Evolutionary conservation across 2,888 invertebrate genomes (phyloP).

Genomic region (Apamea crenata): DNA sequence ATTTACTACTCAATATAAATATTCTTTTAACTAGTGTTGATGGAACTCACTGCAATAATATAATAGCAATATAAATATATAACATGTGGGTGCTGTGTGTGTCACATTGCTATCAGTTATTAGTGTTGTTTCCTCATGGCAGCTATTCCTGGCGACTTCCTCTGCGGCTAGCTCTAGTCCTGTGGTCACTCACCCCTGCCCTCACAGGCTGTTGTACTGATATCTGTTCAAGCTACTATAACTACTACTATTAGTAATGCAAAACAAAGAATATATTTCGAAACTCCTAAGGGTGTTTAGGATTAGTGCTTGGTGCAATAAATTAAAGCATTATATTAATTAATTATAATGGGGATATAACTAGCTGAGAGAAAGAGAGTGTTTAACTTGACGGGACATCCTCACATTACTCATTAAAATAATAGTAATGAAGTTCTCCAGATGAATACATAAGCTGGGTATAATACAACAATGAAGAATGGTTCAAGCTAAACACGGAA

Average conservation of each 20-base stretch:
- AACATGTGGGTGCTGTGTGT: not conserved
- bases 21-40: not conserved
- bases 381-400: not conserved
- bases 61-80: not conserved
- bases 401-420: not conserved
- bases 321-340: not conserved
- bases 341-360: not conserved
- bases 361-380: not conserved
- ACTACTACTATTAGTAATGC: not conserved
- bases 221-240: not conserved
- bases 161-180: not conserved
- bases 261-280: not conserved
- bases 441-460: not conserved
- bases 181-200: slow-evolving; percentile 24
- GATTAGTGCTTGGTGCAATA: not conserved
- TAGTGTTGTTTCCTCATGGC: slow-evolving; percentile 15
- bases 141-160: slow-evolving; percentile 15
- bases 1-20: not conserved
- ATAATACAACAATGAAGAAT: not conserved
- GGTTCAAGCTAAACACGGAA: not conserved
- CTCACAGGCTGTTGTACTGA: not conserved
- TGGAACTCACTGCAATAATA: not conserved
- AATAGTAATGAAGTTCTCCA: not conserved
- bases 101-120: slow-evolving; percentile 32
- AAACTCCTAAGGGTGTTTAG: not conserved